Evolutionary conservation across 2,888 invertebrate species (phyloP), one percentile per base, ranked within the genome.

Genomic region (Tortrix viridana): DNA sequence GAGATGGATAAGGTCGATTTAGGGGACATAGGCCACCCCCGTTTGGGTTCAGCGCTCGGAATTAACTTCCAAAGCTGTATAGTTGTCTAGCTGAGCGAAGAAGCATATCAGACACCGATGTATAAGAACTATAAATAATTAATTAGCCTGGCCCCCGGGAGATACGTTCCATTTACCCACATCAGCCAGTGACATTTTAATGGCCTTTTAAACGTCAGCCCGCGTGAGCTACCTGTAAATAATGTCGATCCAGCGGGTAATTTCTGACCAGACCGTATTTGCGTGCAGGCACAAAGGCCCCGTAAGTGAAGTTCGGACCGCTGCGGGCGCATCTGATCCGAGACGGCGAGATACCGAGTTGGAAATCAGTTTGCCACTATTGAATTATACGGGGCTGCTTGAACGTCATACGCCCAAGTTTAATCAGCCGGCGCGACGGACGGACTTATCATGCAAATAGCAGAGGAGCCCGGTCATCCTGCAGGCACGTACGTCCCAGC

Each of bases 391-490:
- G 85, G 82, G 82, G 84, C 86, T 84, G 84, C 81, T 81, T 81
- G 84, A 82, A 85, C 86, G 88, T 88, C 88, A 88, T 88, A 88
- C 87, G 88, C 79, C 85, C 76, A 89, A 89, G 89, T 89, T 89
- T 88, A 89, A 90, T 89, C 89, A 88, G 84, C 84, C 82, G 80
- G 80, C 85, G 88, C 86, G 85, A 78, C 82, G 82, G 82, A 79
- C 85, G 82, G 82, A 88, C 87, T 88, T 89, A 89, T 89, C 89
- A 89, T 89, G 89, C 88, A 88, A 89, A 89, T 89, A 82, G 85
- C 78, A 78, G 77, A 69, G 75, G 82, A 82, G 82, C 77, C 80
- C 84, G 87, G 85, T 83, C 89, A 87, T 81, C 84, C 81, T 72
- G 72, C 77, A 78, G 85, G 76, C 88, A 87, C 87, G 86, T 88